Evolutionary conservation across 2,888 invertebrate species (phyloP).

Genomic region (Rotaria macrura): DNA sequence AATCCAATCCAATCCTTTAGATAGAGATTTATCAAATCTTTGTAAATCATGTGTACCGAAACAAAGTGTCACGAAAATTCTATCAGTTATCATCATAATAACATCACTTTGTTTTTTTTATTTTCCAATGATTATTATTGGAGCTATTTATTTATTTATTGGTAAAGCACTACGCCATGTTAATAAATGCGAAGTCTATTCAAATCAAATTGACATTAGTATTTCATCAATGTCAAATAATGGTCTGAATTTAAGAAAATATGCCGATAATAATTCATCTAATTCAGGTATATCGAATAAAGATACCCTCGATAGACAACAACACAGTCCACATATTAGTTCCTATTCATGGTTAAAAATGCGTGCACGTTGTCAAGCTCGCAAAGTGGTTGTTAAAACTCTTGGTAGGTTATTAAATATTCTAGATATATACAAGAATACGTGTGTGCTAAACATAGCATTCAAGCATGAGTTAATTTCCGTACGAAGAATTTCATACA

Average conservation of each 20-base stretch:
- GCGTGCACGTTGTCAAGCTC: background rate
- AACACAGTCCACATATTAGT: background rate
- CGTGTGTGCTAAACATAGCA: too few relatives aligned
- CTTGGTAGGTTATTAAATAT: background rate
- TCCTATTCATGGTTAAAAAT: background rate
- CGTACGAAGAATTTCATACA: too few relatives aligned
- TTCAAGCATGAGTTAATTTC: too few relatives aligned
- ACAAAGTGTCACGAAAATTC: background rate
- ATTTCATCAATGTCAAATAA: background rate
- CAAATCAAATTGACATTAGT: background rate
- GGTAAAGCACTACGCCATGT: background rate
- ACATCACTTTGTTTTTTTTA: conserved; percentile 13
- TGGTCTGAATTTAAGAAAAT: background rate
- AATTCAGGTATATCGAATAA: background rate
- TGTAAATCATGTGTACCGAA: background rate
- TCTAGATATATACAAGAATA: too few relatives aligned
- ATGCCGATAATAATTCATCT: background rate
- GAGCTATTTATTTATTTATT: conserved; percentile 10
- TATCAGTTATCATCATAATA: background rate
- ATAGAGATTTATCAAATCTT: background rate
- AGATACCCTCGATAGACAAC: background rate
- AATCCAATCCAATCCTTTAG: background rate
- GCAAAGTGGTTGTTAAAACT: background rate
- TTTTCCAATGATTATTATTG: conserved; percentile 15
- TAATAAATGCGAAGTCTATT: background rate